A percentile compares a stretch with the other conserved stretches of the same genome.
Conservation (phyloP, 2,888 invertebrate genomes). For the Drosophila paramelanica region DNA sequence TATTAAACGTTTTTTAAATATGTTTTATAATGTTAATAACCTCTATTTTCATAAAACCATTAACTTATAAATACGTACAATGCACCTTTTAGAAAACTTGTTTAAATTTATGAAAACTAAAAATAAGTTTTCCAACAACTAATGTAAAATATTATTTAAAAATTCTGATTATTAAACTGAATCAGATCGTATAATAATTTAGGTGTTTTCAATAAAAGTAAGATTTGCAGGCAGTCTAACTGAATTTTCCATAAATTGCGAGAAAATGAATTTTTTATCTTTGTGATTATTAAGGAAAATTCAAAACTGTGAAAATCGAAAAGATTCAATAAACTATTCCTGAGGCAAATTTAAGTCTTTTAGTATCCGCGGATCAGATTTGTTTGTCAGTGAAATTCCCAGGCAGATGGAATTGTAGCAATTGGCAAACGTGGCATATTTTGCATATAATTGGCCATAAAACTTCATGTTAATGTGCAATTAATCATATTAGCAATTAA, state of each 20-base stretch:
- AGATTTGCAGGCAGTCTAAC: background rate
- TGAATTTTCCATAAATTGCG: too few relatives aligned
- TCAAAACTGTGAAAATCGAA: background rate
- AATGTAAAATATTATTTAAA: too few relatives aligned
- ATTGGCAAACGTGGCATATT: constrained; percentile 72
- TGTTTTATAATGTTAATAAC: too few relatives aligned
- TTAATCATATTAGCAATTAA: constrained; percentile 84
- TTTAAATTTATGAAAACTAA: background rate
- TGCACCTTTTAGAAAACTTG: too few relatives aligned
- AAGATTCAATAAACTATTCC: background rate
- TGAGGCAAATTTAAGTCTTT: background rate
- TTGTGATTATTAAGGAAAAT: background rate
- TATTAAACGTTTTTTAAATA: too few relatives aligned
- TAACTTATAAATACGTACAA: too few relatives aligned
- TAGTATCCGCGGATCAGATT: constrained; percentile 3
- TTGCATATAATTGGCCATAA: constrained; percentile 83
- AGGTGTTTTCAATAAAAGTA: background rate
- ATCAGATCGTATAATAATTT: too few relatives aligned
- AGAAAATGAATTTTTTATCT: background rate
- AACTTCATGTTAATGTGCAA: constrained; percentile 84
- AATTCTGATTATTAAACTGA: too few relatives aligned
- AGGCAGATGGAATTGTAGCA: constrained; percentile 55
- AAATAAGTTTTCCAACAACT: background rate
- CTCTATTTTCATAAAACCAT: too few relatives aligned
- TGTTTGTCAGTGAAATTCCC: constrained; percentile 45